These are phyloP conservation scores for Vannuccia rotundouncinata DNA, from an alignment of 2,888 invertebrate species.

Conservation along the genomic window DNA sequence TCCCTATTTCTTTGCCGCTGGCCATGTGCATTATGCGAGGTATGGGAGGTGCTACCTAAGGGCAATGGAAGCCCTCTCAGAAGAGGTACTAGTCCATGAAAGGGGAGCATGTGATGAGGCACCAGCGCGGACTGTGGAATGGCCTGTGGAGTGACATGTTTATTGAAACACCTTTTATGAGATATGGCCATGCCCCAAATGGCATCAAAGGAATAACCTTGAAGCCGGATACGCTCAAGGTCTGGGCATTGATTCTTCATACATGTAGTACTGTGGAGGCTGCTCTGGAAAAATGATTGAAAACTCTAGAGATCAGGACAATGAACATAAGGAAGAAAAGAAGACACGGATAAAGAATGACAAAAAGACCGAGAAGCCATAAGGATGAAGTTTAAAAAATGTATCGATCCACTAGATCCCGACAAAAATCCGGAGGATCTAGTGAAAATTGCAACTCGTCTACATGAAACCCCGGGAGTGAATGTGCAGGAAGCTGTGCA, in stretches of 20 bases:
- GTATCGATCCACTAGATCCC: constrained; percentile 31
- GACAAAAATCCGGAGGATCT: constrained; percentile 16
- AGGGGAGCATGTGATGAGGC: constrained; percentile 26
- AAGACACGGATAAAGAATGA: constrained; percentile 12
- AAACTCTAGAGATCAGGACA: constrained; percentile 21
- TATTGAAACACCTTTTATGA: constrained; percentile 19
- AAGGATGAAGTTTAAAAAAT: constrained; percentile 9
- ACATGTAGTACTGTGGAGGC: constrained; percentile 26
- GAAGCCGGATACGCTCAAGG: constrained; percentile 21
- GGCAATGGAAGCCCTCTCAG: constrained; percentile 24
- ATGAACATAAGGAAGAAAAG: constrained; percentile 21
- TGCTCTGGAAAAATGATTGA: constrained; percentile 15
- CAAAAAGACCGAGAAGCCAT: constrained; percentile 11
- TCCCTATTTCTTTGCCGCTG: neutral
- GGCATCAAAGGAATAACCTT: constrained; percentile 23
- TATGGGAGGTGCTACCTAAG: constrained; percentile 23
- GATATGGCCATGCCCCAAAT: constrained; percentile 26
- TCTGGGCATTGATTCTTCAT: constrained; percentile 23
- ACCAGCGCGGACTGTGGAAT: constrained; percentile 7
- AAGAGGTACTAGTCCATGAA: constrained; percentile 26
- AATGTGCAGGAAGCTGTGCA: constrained; percentile 24
- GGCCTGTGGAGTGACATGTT: constrained; percentile 26
- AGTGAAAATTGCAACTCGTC: constrained; percentile 21
- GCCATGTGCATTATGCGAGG: constrained; percentile 5
- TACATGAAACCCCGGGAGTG: constrained; percentile 2